Evolutionary conservation across 1,140 invertebrate genomes (phyloP).

Genomic region (Xylocopa sonorina): DNA sequence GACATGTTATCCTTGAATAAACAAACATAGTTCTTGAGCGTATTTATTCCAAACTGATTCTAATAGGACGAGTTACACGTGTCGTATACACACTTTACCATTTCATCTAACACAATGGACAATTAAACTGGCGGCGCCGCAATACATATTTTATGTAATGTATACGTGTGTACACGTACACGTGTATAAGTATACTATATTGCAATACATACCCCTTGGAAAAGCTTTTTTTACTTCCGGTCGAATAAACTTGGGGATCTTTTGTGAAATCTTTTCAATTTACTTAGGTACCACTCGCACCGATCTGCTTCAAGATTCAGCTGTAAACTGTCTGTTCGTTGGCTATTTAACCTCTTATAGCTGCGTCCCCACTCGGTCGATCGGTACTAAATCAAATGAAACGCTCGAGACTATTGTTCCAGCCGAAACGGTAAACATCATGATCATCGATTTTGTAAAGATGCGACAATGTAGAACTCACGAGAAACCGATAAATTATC

Average conservation of each 20-base stretch:
- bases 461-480: neutral
- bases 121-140: no score
- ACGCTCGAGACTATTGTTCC: neutral
- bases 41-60: conserved; percentile 24
- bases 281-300: no score
- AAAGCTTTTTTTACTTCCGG: no score
- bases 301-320: conserved; percentile 12
- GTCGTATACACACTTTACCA: no score
- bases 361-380: conserved; percentile 52
- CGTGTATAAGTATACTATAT: no score
- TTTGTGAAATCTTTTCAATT: no score
- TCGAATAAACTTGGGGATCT: neutral
- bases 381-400: neutral
- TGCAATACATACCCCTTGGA: neutral
- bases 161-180: no score
- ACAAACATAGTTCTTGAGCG: conserved; percentile 23
- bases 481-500: no score
- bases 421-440: neutral
- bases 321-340: conserved; percentile 52
- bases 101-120: no score
- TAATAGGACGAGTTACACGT: no score
- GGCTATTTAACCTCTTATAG: conserved; percentile 64
- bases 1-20: conserved; percentile 76
- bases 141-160: no score
- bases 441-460: neutral